These are phyloP conservation scores for Mesoligia furuncula DNA, from an alignment of 2,888 invertebrate genomes.

Conservation along the genomic window DNA sequence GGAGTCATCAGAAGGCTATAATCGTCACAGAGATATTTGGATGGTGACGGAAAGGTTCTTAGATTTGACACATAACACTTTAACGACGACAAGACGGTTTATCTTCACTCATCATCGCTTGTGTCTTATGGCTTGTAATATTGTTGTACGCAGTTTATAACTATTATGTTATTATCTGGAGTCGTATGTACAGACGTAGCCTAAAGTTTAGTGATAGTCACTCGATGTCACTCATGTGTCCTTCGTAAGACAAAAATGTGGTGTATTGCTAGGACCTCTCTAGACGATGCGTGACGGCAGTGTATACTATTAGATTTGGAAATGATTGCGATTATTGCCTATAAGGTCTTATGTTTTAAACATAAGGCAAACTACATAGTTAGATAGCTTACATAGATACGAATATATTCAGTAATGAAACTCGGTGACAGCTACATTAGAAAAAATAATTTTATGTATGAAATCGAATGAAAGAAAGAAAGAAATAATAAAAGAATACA, in stretches of 20 bases:
- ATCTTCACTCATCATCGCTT: constrained; percentile 33
- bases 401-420: not conserved
- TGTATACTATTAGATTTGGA: constrained; percentile 23
- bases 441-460: not conserved
- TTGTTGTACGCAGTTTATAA: constrained; percentile 17
- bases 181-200: constrained; percentile 15
- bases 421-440: no score
- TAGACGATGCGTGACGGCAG: constrained; percentile 17
- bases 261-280: constrained; percentile 26
- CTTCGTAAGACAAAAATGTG: constrained; percentile 50
- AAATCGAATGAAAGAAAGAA: constrained; percentile 1
- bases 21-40: not conserved
- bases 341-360: constrained; percentile 1
- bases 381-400: no score
- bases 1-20: constrained; percentile 5
- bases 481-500: not conserved
- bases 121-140: constrained; percentile 20
- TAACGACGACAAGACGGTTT: not conserved
- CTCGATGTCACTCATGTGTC: constrained; percentile 33
- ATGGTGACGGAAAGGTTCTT: not conserved
- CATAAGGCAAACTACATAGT: not conserved
- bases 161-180: constrained; percentile 38
- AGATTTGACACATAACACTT: not conserved
- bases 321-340: constrained; percentile 10
- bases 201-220: constrained; percentile 31